phyloP scores from a whole-genome alignment of 2,888 invertebrate species.

The Pachydiplax longipennis region DNA sequence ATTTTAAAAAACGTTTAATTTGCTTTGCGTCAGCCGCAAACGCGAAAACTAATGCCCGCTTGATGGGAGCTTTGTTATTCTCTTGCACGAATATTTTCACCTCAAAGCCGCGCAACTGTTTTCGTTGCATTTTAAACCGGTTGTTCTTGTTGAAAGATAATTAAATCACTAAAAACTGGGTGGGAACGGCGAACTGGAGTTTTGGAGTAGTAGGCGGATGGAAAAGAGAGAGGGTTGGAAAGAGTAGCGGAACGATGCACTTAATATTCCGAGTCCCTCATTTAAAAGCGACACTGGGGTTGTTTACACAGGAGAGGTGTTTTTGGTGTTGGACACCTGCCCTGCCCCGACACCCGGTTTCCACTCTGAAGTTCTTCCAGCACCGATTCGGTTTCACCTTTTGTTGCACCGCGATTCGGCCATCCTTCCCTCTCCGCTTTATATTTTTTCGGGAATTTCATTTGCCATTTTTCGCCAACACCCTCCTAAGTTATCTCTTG shows the following conservation, averaged over 20 bases:
- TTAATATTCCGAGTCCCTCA: background rate
- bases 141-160: background rate
- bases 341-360: background rate
- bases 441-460: background rate
- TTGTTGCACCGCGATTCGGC: background rate
- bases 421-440: background rate
- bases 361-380: background rate
- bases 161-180: background rate
- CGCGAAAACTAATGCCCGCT: background rate
- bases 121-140: conserved; percentile 1
- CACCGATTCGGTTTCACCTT: background rate
- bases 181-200: background rate
- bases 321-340: background rate
- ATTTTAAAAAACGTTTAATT: background rate
- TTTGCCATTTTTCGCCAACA: too few relatives aligned
- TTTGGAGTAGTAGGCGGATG: background rate
- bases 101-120: background rate
- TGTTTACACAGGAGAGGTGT: background rate
- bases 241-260: background rate
- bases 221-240: background rate
- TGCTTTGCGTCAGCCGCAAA: background rate
- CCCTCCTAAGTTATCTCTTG: too few relatives aligned
- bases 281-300: background rate
- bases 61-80: background rate
- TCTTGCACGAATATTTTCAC: background rate